Conservation (phyloP, 2,888 invertebrate species). For the Tolmerus cingulatus region DNA sequence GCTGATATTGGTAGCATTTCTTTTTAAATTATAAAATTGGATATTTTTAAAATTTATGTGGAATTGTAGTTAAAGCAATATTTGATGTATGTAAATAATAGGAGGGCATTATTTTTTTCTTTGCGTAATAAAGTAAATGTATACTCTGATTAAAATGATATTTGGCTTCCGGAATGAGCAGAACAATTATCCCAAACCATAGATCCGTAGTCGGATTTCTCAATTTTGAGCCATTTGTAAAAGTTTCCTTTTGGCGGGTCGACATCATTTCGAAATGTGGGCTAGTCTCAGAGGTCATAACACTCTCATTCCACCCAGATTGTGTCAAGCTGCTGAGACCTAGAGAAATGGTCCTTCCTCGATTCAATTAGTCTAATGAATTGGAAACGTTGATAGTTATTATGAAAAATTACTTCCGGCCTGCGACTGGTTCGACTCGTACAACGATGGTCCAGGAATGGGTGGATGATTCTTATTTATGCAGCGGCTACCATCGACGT, state of each 20-base stretch:
- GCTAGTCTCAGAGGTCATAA: not conserved
- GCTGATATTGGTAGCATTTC: too few species aligned
- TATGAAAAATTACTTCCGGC: slow-evolving; percentile 40
- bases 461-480: not conserved
- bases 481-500: not conserved
- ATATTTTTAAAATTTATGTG: too few species aligned
- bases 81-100: too few species aligned
- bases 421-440: not conserved
- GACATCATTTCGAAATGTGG: not conserved
- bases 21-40: too few species aligned
- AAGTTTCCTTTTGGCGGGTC: not conserved
- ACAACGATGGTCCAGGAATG: not conserved
- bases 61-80: too few species aligned
- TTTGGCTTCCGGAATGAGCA: not conserved
- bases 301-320: not conserved
- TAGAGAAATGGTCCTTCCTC: not conserved
- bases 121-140: too few species aligned
- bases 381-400: slow-evolving; percentile 46
- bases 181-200: not conserved
- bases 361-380: slow-evolving; percentile 46
- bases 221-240: not conserved
- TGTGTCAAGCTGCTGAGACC: not conserved
- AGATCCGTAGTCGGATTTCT: not conserved
- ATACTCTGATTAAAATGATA: not conserved
- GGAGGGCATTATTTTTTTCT: too few species aligned